A percentile compares a stretch with the other conserved stretches of the same genome.
phyloP scores from a whole-genome alignment of 1,140 invertebrate genomes.

The Penaeus vannamei region DNA sequence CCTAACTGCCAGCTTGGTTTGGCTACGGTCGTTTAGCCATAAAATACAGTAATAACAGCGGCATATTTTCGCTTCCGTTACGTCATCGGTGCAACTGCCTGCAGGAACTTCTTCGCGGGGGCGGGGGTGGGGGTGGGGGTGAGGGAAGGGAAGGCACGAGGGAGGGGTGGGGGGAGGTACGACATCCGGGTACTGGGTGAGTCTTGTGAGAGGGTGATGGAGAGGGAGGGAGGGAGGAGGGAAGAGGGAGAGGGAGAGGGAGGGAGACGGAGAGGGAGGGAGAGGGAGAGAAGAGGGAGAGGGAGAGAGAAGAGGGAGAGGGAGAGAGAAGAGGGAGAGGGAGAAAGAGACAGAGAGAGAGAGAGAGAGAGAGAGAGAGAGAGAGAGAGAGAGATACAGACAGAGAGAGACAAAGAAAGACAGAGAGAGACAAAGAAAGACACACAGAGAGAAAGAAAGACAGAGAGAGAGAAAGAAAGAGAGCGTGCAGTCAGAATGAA shows the following conservation, averaged over 20 bases:
- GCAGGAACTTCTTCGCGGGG: no score
- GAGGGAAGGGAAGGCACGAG: no score
- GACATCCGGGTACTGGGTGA: no score
- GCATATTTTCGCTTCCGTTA: no score
- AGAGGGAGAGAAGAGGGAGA: background rate
- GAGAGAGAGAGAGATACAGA: background rate
- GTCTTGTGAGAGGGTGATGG: background rate
- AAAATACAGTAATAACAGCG: no score
- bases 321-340: background rate
- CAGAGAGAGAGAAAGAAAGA: background rate
- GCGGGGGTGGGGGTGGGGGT: no score
- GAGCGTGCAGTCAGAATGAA: background rate
- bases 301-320: background rate
- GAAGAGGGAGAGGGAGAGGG: background rate
- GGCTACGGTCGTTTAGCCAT: no score
- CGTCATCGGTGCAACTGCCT: no score
- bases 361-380: background rate
- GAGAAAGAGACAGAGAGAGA: background rate
- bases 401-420: background rate
- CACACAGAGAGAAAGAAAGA: background rate
- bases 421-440: background rate
- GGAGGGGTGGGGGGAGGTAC: no score
- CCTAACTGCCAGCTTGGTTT: no score
- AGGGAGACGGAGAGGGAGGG: background rate
- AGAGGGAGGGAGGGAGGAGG: constrained; percentile 1